Percentiles rank a stretch among this genome's conserved stretches.
These are phyloP conservation scores for Semotilus atromaculatus DNA, from an alignment of 2,797 vertebrate genomes.

Conservation along the genomic window DNA sequence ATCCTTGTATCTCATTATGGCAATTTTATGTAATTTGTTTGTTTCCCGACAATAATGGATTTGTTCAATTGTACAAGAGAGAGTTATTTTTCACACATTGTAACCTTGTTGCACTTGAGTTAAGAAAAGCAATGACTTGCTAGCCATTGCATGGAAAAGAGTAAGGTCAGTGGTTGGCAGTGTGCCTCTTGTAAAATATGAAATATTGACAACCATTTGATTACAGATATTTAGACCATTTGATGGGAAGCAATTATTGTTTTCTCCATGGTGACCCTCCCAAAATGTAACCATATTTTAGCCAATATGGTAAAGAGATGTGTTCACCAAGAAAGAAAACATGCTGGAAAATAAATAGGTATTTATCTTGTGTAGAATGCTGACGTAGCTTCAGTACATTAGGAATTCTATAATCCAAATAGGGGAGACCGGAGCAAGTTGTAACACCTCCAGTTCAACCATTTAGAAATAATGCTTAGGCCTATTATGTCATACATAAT, in stretches of 20 bases:
- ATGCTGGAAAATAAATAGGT: background rate
- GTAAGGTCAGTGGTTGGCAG: slow-evolving; percentile 36
- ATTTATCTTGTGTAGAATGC: background rate
- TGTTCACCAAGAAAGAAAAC: background rate
- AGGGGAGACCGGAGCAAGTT: background rate
- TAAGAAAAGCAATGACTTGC: slow-evolving; percentile 9
- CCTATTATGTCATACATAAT: background rate
- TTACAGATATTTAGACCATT: slow-evolving; percentile 41
- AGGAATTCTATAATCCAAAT: too few relatives aligned
- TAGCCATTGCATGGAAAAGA: background rate
- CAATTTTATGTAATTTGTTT: slow-evolving; percentile 36
- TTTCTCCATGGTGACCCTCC: slow-evolving; percentile 8
- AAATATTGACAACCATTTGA: slow-evolving; percentile 49
- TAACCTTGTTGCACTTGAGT: slow-evolving; percentile 29
- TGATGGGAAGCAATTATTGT: slow-evolving; percentile 37
- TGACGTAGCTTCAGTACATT: background rate
- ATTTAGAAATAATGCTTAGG: background rate
- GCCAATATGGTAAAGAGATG: background rate
- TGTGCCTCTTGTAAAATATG: slow-evolving; percentile 38
- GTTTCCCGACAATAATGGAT: slow-evolving; percentile 33
- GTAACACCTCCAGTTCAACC: background rate
- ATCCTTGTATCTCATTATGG: slow-evolving; percentile 54
- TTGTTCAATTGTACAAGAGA: slow-evolving; percentile 34
- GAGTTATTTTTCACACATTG: slow-evolving; percentile 32
- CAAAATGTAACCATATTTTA: background rate